These are phyloP conservation scores for Protodeltote pygarga DNA, from an alignment of 2,888 invertebrate species.

Conservation along the genomic window DNA sequence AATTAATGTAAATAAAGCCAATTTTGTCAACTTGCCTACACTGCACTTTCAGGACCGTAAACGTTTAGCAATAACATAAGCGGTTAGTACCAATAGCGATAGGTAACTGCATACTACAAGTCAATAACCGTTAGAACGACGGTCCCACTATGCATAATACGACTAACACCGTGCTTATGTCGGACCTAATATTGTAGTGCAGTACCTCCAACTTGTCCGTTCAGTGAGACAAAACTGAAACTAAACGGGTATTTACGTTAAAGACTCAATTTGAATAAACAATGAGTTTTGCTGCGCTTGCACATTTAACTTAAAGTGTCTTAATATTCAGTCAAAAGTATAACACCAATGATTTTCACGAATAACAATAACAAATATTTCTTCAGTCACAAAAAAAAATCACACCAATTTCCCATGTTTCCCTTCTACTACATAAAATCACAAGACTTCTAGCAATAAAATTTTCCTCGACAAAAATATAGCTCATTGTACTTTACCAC, in stretches of 20 bases:
- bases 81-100: conserved; percentile 47
- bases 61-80: conserved; percentile 41
- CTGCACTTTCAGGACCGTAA: conserved; percentile 20
- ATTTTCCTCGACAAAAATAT: conserved; percentile 12
- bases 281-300: no score
- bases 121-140: conserved; percentile 49
- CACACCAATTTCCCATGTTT: not conserved
- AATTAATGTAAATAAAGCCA: conserved; percentile 14
- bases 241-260: no score
- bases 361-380: not conserved
- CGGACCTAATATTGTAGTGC: no score
- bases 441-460: conserved; percentile 7
- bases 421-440: not conserved
- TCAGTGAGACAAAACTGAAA: no score
- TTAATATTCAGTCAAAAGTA: no score
- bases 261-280: no score
- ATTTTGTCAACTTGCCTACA: conserved; percentile 17
- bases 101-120: conserved; percentile 46
- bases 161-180: conserved; percentile 25
- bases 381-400: not conserved
- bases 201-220: no score
- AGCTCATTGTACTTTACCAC: conserved; percentile 6
- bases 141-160: conserved; percentile 42
- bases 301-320: not conserved
- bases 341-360: no score